Percentiles rank a stretch among this genome's conserved stretches.
Evolutionary conservation across 2,113 vertebrate species (phyloP).

Genomic region (Myrmophylax atrothorax): DNA sequence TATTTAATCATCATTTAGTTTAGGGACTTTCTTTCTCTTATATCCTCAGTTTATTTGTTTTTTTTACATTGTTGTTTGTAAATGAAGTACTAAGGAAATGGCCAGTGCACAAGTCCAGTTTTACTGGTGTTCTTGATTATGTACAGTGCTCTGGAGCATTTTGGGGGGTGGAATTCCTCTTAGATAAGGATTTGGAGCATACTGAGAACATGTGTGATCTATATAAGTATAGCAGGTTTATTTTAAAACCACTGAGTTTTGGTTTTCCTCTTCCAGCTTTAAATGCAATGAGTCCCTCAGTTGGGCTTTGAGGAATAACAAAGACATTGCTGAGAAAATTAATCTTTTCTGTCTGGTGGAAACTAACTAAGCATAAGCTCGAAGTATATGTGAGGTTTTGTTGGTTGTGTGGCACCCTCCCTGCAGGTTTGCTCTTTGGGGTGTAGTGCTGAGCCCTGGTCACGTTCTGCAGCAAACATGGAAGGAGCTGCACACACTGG

Average conservation of each 20-base stretch:
- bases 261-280: not conserved
- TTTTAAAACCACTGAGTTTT: not conserved
- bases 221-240: not conserved
- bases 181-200: not conserved
- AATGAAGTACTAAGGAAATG: not conserved
- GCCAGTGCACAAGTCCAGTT: not conserved
- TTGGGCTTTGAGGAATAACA: not conserved
- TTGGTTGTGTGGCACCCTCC: not conserved
- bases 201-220: not conserved
- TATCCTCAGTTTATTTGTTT: not conserved
- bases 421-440: not conserved
- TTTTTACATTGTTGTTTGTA: not conserved
- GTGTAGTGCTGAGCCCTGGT: not conserved
- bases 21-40: not conserved
- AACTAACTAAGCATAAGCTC: not conserved
- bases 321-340: not conserved
- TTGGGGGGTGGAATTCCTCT: not conserved
- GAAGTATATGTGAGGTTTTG: not conserved
- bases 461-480: not conserved
- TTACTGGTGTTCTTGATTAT: not conserved
- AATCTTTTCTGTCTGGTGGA: not conserved
- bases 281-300: not conserved
- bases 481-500: not conserved
- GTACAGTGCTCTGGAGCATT: not conserved
- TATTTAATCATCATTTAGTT: not conserved